Evolutionary conservation across 2,113 vertebrate genomes (phyloP), one percentile per base, ranked within the genome.

Genomic region (Xerus inauris): DNA sequence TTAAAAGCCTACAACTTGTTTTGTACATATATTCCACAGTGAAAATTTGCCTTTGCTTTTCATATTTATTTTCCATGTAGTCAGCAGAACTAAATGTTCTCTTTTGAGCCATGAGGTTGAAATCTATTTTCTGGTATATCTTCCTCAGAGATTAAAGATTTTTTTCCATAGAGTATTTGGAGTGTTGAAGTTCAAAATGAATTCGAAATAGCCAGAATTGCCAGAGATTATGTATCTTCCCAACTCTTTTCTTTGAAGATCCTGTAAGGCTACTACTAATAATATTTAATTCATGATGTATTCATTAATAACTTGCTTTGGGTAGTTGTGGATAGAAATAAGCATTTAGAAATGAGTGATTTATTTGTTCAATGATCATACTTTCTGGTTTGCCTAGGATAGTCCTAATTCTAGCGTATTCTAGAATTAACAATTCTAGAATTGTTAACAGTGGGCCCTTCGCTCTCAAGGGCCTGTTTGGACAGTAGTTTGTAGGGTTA

Each of bases 1-100:
- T 87, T 24, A 71, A 49, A 77, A 87, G 75, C 82, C 77, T 1
- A 32, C 71, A 38, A 67, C 57, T 40, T 71, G 28, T 71, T 62
- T 35, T 90, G 64, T 73, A 28, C 80, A 24, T 35, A 24, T 35
- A 26, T 6, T 35, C 32, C 49, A 38, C 32, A 22, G 28, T 35
- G 59, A 87, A 96, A 51, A 42, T 87, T 77, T 64, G 28, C 51
- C 47, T 82, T 82, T 89, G 47, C 26, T 65, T 86, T 76, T 92
- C 16, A 47, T 64, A 32, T 13, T 82, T 49, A 40, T 75, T 65
- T 91, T 76, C 35, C 14, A 38, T 82, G 3, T 67, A 28, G 51
- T 76, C n/a, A 77, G 71, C 22, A 93, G 90, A 62, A 77, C 32
- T 84, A n/a, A 94, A 51, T 38, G 5, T 69, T 83, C 51, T 51